Base-by-base conservation (phyloP, 1,140 invertebrate genomes). In the Caenorhabditis tropicalis region DNA sequence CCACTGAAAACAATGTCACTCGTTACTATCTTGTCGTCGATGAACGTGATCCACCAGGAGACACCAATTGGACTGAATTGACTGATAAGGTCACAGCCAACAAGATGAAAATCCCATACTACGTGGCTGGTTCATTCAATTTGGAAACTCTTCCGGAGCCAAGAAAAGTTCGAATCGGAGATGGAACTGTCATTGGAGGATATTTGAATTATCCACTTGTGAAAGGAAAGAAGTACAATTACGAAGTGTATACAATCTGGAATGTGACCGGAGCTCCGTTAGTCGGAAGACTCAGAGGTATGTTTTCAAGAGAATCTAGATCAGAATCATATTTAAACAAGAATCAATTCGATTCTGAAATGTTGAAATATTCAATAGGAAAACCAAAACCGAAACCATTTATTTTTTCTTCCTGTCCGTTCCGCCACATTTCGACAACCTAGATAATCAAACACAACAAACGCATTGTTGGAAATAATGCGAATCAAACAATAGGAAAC, bases 161-260 rank as follows among this genome's bases (percentile, higher is more conserved):
- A 9, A 88, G 74, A 49, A 90, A 84, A 39, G 87, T 82, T 2
- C 51, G 81, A 24, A 85, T 91, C 33, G 90, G 90, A 43, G 89
- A 91, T 70, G 90, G 90, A 27, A 82, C 60, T n/a, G 90, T 91
- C 24, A 89, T 90, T 51, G 90, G 90, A 19, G 90, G 90, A 21
- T 91, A 91, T 51, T 70, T 91, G 53, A 91, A 91, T 81, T 91
- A 91, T 81, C 90, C 90, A 39, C 79, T 91, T 19, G 84, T 86
- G 15, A 91, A 91, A 82, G 91, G 89, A 29, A 91, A 89, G 33
- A 91, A 88, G 24, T 91, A 91, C 86, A 91, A 91, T 74, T 91
- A 91, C 79, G 90, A 91, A 39, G 86, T 91, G 27, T 91, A 90
- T 79, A 90, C 89, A 3, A 88, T 88, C 31, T 91, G 90, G 90